Evolutionary conservation across 1,140 invertebrate genomes (phyloP).

Genomic region (Megalonaias nervosa): DNA sequence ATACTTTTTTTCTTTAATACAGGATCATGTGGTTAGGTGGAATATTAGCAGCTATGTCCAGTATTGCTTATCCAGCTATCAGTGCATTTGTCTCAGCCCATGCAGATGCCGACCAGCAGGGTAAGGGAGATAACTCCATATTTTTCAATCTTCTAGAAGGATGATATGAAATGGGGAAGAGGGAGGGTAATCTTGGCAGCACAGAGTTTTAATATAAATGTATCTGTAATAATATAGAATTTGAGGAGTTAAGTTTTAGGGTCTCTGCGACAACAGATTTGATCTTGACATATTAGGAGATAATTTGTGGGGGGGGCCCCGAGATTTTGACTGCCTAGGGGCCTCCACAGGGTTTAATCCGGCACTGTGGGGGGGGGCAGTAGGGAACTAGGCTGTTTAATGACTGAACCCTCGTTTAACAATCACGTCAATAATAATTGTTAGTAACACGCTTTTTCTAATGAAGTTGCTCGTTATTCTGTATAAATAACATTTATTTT

Average conservation of each 20-base stretch:
- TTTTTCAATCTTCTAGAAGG: background rate
- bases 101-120: conserved; percentile 96
- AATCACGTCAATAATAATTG: too few species aligned
- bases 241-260: background rate
- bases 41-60: conserved; percentile 92
- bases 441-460: too few species aligned
- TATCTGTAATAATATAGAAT: background rate
- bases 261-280: too few species aligned
- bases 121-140: conserved; percentile 66
- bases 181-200: background rate
- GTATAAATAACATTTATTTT: too few species aligned
- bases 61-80: conserved; percentile 98
- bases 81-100: conserved; percentile 98
- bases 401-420: too few species aligned
- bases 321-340: too few species aligned
- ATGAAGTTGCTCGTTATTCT: too few species aligned
- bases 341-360: too few species aligned
- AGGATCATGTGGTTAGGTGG: conserved; percentile 99
- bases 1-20: conserved; percentile 39
- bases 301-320: too few species aligned
- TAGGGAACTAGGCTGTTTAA: too few species aligned
- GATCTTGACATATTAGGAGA: too few species aligned
- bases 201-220: background rate
- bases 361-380: too few species aligned
- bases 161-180: background rate